Base-by-base conservation (phyloP, 2,888 invertebrate genomes). In the Drosophila affinis region DNA sequence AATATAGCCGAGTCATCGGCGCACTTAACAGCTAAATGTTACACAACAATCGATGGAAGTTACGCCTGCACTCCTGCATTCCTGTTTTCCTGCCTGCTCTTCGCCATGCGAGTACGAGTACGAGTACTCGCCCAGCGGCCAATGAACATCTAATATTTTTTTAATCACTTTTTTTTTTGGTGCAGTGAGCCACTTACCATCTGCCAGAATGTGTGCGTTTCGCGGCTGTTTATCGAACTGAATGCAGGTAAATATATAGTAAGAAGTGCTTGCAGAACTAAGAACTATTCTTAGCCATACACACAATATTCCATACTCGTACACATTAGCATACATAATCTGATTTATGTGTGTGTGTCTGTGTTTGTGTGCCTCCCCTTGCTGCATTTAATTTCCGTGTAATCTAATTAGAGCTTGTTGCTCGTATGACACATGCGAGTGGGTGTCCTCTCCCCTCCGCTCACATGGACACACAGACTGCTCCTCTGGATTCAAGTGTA, bases 371-470 rank as follows among this genome's bases (percentile, higher is more conserved):
- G 56, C 53, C 39, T 45, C 56, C 52, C 57, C 67, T 65, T 58
- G 59, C 67, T 73, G 76, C 78, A 77, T 80, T 83, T 76, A 77
- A 79, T 80, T 81, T 80, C 73, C 79, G 81, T 81, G 76, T 81
- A 86, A 86, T 85, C 79, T 81, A 86, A 86, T 85, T 86, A 85
- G 57, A 62, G 53, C 72, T 54, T 60, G 45, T 60, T 69, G 69
- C 14, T 34, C 14, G 34, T 39, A 14, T 6, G 39, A 39, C 39
- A 14, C 6, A 1, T 39, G 2, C 34, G 3, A 5, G 34, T 34
- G 10, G 7, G 29, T 2, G 9, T 9, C 7, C 29, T 9, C 29
- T 9, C 2, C 9, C 7, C 9, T 48, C 14, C 24, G 14, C 9
- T 29, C 9, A 4, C 51, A 3, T 14, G 9, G 47, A 44, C 21